These are phyloP conservation scores for Xenopus petersii DNA, from an alignment of 2,797 vertebrate genomes.

Conservation along the genomic window DNA sequence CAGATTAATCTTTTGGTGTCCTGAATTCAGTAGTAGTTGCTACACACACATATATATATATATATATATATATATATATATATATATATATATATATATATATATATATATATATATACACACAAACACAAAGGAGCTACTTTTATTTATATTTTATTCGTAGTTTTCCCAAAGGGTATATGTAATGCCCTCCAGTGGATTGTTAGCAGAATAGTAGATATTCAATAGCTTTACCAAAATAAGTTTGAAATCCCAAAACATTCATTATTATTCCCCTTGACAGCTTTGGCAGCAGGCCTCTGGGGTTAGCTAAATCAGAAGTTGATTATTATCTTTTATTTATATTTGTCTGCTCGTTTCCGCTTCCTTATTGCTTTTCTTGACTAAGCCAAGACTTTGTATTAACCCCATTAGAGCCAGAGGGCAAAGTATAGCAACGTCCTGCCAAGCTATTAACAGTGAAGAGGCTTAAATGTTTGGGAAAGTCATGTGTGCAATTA, in stretches of 20 bases:
- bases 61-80: too few relatives aligned
- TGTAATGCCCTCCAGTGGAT: too few relatives aligned
- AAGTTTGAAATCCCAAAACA: background rate
- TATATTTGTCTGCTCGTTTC: slow-evolving; percentile 30
- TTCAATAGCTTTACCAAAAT: too few relatives aligned
- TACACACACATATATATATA: too few relatives aligned
- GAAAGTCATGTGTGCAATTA: slow-evolving; percentile 15
- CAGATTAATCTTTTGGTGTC: too few relatives aligned
- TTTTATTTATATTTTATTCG: too few relatives aligned
- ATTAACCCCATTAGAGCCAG: slow-evolving; percentile 12
- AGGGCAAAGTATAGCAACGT: background rate
- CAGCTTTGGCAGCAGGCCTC: slow-evolving; percentile 5
- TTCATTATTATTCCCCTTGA: slow-evolving; percentile 5
- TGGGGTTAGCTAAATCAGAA: slow-evolving; percentile 13
- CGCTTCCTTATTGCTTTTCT: slow-evolving; percentile 19
- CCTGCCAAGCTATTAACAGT: slow-evolving; percentile 2
- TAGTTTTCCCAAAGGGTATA: too few relatives aligned
- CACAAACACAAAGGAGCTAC: too few relatives aligned
- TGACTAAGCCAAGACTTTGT: background rate
- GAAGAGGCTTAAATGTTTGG: background rate
- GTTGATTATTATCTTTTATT: slow-evolving; percentile 20
- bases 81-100: too few relatives aligned
- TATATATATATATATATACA: too few relatives aligned
- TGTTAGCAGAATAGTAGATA: too few relatives aligned
- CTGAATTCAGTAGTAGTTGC: too few relatives aligned